phyloP scores from a whole-genome alignment of 2,113 vertebrate genomes.

The Geococcyx californianus region DNA sequence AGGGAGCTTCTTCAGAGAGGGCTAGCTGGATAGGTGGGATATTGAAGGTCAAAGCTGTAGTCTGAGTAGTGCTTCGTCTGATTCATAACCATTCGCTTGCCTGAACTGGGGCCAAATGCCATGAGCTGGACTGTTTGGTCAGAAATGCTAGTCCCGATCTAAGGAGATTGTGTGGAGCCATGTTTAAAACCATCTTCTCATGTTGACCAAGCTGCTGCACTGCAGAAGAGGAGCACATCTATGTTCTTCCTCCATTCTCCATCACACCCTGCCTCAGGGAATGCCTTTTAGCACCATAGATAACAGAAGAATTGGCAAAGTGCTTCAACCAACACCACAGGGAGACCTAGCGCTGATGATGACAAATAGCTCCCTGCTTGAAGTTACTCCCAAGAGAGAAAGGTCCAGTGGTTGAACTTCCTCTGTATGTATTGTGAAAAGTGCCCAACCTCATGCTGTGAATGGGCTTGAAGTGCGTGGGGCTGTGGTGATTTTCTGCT shows the following conservation, averaged over 20 bases:
- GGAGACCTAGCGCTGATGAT: not conserved
- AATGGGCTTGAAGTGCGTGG: not conserved
- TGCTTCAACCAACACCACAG: accelerated
- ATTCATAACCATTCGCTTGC: not conserved
- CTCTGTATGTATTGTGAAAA: too few species aligned
- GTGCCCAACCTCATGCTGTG: accelerated
- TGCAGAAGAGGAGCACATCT: not conserved
- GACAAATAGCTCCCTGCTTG: not conserved
- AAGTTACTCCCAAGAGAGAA: not conserved
- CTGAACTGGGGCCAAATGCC: not conserved
- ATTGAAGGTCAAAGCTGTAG: not conserved
- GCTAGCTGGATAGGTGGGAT: not conserved
- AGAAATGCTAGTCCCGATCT: not conserved
- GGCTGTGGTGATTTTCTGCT: not conserved
- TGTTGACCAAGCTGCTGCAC: not conserved
- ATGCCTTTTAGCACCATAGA: not conserved
- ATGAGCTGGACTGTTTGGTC: not conserved
- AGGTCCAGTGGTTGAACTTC: not conserved
- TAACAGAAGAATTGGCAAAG: not conserved
- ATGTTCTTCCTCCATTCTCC: not conserved
- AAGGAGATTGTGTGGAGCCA: accelerated
- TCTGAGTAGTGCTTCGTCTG: too few species aligned
- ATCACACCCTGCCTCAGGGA: not conserved
- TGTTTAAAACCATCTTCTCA: not conserved
- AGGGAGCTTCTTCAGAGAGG: not conserved